Conservation (phyloP, 2,888 invertebrate genomes). For the Caenorhabditis sp. region DNA sequence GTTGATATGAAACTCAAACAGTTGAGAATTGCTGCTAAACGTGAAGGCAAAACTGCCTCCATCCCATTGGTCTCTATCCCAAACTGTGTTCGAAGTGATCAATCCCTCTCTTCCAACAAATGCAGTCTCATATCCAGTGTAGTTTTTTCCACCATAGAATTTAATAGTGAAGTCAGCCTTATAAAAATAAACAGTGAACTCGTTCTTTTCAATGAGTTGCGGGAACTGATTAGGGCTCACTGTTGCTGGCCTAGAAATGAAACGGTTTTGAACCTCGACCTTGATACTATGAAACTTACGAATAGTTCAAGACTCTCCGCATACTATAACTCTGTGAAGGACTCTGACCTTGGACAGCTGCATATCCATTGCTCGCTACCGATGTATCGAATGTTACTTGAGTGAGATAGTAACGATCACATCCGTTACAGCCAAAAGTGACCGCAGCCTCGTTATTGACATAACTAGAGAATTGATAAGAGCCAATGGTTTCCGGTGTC, state of each 20-base stretch:
- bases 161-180: constrained; percentile 2
- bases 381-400: background rate
- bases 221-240: constrained; percentile 17
- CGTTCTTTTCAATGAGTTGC: constrained; percentile 12
- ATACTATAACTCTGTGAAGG: constrained; percentile 9
- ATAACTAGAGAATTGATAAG: constrained; percentile 4
- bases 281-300: too few relatives aligned
- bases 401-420: constrained; percentile 8
- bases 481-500: background rate
- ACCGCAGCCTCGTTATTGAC: background rate
- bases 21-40: constrained; percentile 1
- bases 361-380: constrained; percentile 9
- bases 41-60: background rate
- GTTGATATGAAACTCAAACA: background rate
- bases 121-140: background rate
- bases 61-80: constrained; percentile 14
- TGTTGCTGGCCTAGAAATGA: background rate
- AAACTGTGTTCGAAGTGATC: background rate
- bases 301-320: background rate
- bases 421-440: constrained; percentile 23
- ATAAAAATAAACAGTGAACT: constrained; percentile 8
- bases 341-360: constrained; percentile 8
- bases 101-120: constrained; percentile 7
- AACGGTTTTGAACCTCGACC: too few relatives aligned
- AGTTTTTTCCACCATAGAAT: background rate